Evolutionary conservation across 2,888 invertebrate species (phyloP), one percentile per base, ranked within the genome.

Genomic region (Microplitis manilae): DNA sequence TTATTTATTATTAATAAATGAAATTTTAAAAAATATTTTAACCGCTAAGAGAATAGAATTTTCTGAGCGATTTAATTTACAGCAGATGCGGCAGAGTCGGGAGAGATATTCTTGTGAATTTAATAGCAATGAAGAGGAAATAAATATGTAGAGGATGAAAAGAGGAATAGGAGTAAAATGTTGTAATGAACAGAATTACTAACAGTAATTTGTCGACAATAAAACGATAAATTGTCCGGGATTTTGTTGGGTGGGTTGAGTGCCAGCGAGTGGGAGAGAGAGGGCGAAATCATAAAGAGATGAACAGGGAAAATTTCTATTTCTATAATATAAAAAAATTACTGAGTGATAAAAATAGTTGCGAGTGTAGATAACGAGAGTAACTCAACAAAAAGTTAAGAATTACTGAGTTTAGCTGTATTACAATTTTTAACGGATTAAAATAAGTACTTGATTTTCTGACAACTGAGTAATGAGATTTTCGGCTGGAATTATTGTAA

Each of bases 81-180:
- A 50, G 50, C 50, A 50, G 50, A 50, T 50, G 50, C 50, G 13
- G 50, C 8, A 9, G 50, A 50, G 9, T 50, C 4, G 13, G 50
- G 5, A 50, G 50, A 50, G 50, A 50, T 62, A 62, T 62, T 15
- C 9, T 17, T 62, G 20, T 62, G 62, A 62, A 62, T 62, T 20
- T 71, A 75, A 79, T n/a, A 70, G 77, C 73, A 75, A 70, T 80
- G 77, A 79, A 77, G 80, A 77, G 62, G 73, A 75, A 79, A 80
- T 79, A 77, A 80, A 80, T 80, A 79, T 79, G 79, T 79, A 80
- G 75, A 77, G 67, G 62, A 59, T 59, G 68, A 61, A 62, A 60
- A 73, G 71, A 38, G 60, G 61, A 67, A 30, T 61, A n/a, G 15
- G 9, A 62, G 20, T 15, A 62, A 62, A 62, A 62, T 62, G 62